Conservation (phyloP, 2,113 vertebrate genomes). For the Microtus oregoni region DNA sequence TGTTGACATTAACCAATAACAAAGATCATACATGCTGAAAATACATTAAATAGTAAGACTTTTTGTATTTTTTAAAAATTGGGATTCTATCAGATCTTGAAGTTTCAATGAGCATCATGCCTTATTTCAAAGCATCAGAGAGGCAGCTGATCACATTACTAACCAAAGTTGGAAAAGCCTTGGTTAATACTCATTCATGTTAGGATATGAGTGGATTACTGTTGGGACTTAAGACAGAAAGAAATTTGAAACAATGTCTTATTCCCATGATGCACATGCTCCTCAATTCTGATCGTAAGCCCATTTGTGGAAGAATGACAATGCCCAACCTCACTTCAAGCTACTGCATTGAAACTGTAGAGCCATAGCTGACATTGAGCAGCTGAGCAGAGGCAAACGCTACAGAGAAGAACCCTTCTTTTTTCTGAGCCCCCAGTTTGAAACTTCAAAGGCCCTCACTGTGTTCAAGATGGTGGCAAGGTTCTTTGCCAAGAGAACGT, state of each 20-base stretch:
- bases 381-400: neutral
- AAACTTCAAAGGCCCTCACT: slow-evolving; percentile 67
- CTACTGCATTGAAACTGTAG: neutral
- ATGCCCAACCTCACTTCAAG: neutral
- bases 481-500: slow-evolving; percentile 70
- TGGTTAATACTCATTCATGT: neutral
- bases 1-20: neutral
- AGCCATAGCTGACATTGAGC: neutral
- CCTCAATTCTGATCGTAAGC: neutral
- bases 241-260: neutral
- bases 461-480: slow-evolving; percentile 69
- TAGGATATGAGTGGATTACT: neutral
- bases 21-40: neutral
- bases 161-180: neutral
- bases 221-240: neutral
- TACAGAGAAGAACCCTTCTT: slow-evolving; percentile 45
- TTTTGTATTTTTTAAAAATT: neutral
- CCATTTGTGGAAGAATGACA: neutral
- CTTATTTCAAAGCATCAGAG: neutral
- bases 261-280: neutral
- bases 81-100: slow-evolving; percentile 4
- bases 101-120: slow-evolving; percentile 10
- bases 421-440: slow-evolving; percentile 23
- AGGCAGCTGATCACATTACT: neutral
- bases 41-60: neutral